Evolutionary conservation across 2,888 invertebrate species (phyloP), one percentile per base, ranked within the genome.

Genomic region (Lithodes maja): DNA sequence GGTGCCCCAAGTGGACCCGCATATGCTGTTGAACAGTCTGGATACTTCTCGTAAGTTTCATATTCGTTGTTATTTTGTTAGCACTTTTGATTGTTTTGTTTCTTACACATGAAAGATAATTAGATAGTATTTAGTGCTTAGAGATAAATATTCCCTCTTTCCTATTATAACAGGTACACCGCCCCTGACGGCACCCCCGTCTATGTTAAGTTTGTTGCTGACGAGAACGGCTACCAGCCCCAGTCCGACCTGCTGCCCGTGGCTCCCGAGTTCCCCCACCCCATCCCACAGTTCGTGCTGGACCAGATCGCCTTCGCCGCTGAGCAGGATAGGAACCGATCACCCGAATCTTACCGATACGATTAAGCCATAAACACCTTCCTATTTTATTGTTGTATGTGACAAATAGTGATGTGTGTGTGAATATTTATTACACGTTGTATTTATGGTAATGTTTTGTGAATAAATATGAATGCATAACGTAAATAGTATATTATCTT

Each of bases 31-130:
- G 78, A 53, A 82, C 71, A 55, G 49, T 77, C 85, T 50, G 90
- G 90, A 75, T 53, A 75, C 5, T 82, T 68, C 61, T 87, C 87
- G 90, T 90, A 55, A 90, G 90, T 87, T 52, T 17, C 79, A 5
- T 2, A n/a, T 17, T n/a, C 17, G 61, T 61, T 61, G 33, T 33
- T 33, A 33, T 33, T 33, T 33, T 33, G 33, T 33, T 33, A 33
- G 33, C 33, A 33, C 33, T 33, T 33, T 33, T 33, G 33, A 33
- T 33, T 33, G 33, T 33, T 33, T 33, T 33, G 33, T 33, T 33
- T 33, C 33, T 33, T 33, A 33, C 33, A 68, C 15, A 68, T 12
- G 68, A 68, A 68, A 68, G 68, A 68, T 12, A 33, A 33, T 33
- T 33, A 33, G 33, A 33, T 33, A 33, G 33, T 33, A 33, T 33